Base-by-base conservation (phyloP, 37 sponge, comb jelly and placozoan genomes). In the Ephydatia muelleri region DNA sequence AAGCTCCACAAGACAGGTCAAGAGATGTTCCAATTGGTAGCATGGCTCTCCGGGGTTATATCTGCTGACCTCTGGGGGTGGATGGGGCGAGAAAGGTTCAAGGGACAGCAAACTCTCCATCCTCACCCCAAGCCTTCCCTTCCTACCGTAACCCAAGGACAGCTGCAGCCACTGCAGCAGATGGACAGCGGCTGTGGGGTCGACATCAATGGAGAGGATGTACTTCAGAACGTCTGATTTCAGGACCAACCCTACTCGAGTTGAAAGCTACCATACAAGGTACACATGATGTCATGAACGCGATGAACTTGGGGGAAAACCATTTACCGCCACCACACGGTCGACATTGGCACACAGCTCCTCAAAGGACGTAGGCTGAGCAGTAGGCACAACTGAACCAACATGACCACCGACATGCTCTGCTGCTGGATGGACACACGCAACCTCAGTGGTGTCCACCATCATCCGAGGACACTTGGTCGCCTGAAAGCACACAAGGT, bases 121-220 rank as follows among this genome's bases (percentile, higher is more conserved):
- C 80, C 36, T 11, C 9, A 16, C 8, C 80, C 36, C 80, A 48
- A 43, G 40, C 5, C 36, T 49, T 43, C 65, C 36, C 57, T 43
- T 57, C 40, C 5, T 57, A 88, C 88, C 83, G 48, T 65, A 67
- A 29, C 82, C 77, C 57, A 88, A 72, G 47, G 68, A 25, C 31
- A 43, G 70, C 31, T 88, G 77, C 39, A 88, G 78, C 88, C 88
- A 88, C 65, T 82, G 49, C 64, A 73, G 82, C 6, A 88, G 48
- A 14, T 78, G 29, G 38, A 88, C 68, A 29, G 78, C 43, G 70
- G 83, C 78, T 27, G 88, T 78, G 27, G 48, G 37, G 23, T 82
- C 88, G 23, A 72, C 26, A 71, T 78, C 38, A 26, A 88, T 21
- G 21, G 71, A 68, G 28, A 88, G 70, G n/a, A 82, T 28, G 19